A percentile compares a stretch with the other conserved stretches of the same genome.
These are phyloP conservation scores for Norana najaformis DNA, from an alignment of 2,888 invertebrate genomes.

Conservation along the genomic window DNA sequence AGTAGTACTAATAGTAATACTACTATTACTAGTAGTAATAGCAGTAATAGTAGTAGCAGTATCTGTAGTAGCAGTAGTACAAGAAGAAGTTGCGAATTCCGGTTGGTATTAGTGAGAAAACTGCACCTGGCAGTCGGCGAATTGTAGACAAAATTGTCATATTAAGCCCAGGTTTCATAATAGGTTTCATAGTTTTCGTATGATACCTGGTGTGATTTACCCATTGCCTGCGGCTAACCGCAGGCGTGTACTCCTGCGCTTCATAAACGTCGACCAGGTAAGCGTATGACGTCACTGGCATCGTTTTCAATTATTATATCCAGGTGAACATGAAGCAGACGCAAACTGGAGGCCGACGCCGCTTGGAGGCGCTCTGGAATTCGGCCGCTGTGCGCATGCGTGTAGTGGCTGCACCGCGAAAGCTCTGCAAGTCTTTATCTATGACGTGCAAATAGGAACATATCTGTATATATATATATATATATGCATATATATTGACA, in stretches of 20 bases:
- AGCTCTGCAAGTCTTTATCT: neutral
- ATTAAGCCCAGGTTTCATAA: neutral
- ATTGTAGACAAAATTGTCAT: neutral
- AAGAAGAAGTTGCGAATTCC: neutral
- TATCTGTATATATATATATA: too few species aligned
- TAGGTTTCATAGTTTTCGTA: neutral
- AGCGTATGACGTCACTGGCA: neutral
- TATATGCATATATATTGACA: neutral
- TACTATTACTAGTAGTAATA: too few species aligned
- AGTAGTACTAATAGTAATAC: too few species aligned
- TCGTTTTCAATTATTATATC: neutral
- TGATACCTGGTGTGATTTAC: neutral
- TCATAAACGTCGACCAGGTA: neutral
- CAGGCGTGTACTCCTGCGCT: neutral
- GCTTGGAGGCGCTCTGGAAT: neutral
- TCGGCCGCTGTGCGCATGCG: neutral
- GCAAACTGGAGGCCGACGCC: neutral
- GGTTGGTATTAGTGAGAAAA: neutral
- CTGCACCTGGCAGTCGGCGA: neutral
- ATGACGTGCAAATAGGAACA: neutral
- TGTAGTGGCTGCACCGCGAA: neutral
- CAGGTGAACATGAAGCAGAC: neutral
- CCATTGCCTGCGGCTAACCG: neutral
- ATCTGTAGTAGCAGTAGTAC: too few species aligned
- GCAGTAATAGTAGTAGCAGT: too few species aligned